Percentiles rank a stretch among this genome's conserved stretches.
phyloP scores from a whole-genome alignment of 2,797 vertebrate genomes.

The Hoplostethus atlanticus region DNA sequence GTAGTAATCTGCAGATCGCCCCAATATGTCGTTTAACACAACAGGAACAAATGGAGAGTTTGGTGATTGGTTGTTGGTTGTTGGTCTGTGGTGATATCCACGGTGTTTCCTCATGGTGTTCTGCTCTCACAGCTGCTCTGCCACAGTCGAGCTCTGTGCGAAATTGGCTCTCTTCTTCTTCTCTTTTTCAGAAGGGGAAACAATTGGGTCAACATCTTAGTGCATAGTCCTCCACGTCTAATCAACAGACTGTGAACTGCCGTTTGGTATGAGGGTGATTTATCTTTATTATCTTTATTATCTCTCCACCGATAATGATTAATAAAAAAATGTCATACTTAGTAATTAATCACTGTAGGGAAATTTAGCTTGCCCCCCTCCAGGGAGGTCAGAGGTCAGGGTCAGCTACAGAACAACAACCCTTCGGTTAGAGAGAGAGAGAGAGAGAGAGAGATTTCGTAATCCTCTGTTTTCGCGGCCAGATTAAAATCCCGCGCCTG shows the following conservation, averaged over 20 bases:
- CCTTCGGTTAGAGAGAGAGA: slow-evolving; percentile 3
- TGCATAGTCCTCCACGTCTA: not conserved
- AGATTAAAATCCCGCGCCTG: slow-evolving; percentile 79
- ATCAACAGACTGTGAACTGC: not conserved
- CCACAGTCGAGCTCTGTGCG: slow-evolving; percentile 24
- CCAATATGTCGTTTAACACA: too few species aligned
- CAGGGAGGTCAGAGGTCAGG: too few species aligned
- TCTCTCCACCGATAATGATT: not conserved
- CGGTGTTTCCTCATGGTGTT: slow-evolving; percentile 30
- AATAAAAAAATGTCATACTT: not conserved
- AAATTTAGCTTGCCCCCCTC: not conserved
- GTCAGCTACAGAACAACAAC: too few species aligned
- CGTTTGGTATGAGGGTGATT: not conserved
- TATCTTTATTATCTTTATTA: too few species aligned
- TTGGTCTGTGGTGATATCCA: slow-evolving; percentile 9
- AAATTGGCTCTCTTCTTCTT: slow-evolving; percentile 2
- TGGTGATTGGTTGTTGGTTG: not conserved
- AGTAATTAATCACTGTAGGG: not conserved
- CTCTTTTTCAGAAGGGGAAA: slow-evolving; percentile 17
- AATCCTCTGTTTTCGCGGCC: slow-evolving; percentile 71
- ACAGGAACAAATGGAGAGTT: not conserved
- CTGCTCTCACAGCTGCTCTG: slow-evolving; percentile 22
- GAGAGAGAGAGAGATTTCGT: slow-evolving; percentile 57
- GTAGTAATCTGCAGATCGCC: not conserved
- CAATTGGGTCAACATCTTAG: slow-evolving; percentile 15